These are phyloP conservation scores for Drosophila cognata DNA, from an alignment of 2,888 invertebrate species.

Conservation along the genomic window DNA sequence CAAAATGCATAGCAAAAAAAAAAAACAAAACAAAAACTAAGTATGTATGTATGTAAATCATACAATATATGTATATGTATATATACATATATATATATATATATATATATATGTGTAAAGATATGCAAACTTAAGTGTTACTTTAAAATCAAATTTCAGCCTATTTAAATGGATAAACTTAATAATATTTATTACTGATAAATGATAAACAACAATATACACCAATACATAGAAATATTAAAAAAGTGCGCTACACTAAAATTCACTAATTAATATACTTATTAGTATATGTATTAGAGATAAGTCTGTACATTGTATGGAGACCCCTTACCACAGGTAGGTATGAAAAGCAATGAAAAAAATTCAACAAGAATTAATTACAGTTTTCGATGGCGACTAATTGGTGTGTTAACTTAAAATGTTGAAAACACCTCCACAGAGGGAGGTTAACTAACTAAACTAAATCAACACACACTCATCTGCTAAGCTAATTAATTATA, in stretches of 20 bases:
- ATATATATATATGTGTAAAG: slow-evolving; percentile 1
- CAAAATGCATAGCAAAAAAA: slow-evolving; percentile 72
- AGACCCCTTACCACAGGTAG: not conserved
- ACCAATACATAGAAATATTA: slow-evolving; percentile 7
- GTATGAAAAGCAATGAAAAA: slow-evolving; percentile 10
- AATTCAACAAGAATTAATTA: not conserved
- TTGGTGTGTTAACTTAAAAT: not conserved
- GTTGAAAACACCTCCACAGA: not conserved
- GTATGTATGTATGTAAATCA: slow-evolving; percentile 25
- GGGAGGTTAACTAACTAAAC: not conserved
- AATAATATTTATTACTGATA: slow-evolving; percentile 31
- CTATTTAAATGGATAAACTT: slow-evolving; percentile 37
- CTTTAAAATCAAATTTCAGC: slow-evolving; percentile 47
- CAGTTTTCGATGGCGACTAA: not conserved
- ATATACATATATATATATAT: slow-evolving; percentile 2
- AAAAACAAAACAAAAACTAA: slow-evolving; percentile 18
- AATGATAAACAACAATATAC: slow-evolving; percentile 1
- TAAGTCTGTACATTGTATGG: slow-evolving; percentile 14
- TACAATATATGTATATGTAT: slow-evolving; percentile 8
- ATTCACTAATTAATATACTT: slow-evolving; percentile 10
- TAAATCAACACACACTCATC: slow-evolving; percentile 7
- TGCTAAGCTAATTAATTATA: slow-evolving; percentile 1
- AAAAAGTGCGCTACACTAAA: slow-evolving; percentile 21
- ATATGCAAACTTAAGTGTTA: slow-evolving; percentile 36
- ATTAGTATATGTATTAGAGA: slow-evolving; percentile 5